Conservation (phyloP, 2,888 invertebrate species). For the Eristalis pertinax region DNA sequence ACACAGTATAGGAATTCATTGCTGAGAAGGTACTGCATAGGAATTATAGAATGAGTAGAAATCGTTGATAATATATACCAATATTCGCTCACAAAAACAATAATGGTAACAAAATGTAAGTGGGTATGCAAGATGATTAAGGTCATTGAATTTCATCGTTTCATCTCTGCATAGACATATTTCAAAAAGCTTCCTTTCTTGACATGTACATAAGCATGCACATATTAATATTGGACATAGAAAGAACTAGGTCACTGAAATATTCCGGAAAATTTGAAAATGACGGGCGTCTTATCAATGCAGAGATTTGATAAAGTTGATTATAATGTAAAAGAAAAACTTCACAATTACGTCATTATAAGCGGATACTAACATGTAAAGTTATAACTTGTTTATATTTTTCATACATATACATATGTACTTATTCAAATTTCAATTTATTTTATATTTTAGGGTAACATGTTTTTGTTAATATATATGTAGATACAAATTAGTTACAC, state of each 20-base stretch:
- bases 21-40: slow-evolving; percentile 5
- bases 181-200: slow-evolving; percentile 11
- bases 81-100: slow-evolving; percentile 27
- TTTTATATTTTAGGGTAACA: too few species aligned
- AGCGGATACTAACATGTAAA: too few species aligned
- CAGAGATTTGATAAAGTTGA: background rate
- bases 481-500: too few species aligned
- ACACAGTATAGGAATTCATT: background rate
- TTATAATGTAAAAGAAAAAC: background rate
- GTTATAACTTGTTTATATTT: too few species aligned
- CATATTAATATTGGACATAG: background rate
- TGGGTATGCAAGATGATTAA: slow-evolving; percentile 30
- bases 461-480: too few species aligned
- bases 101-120: slow-evolving; percentile 53
- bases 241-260: slow-evolving; percentile 32
- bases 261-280: slow-evolving; percentile 9
- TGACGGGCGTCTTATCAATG: slow-evolving; percentile 17
- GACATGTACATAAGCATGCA: slow-evolving; percentile 19
- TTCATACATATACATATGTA: too few species aligned
- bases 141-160: slow-evolving; percentile 43
- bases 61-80: slow-evolving; percentile 14
- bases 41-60: slow-evolving; percentile 1
- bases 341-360: too few species aligned
- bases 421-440: too few species aligned
- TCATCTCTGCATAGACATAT: slow-evolving; percentile 4